Percentiles rank a stretch among this genome's conserved stretches.
These are phyloP conservation scores for Drosophila formosana DNA, from an alignment of 2,888 invertebrate genomes.

Conservation along the genomic window DNA sequence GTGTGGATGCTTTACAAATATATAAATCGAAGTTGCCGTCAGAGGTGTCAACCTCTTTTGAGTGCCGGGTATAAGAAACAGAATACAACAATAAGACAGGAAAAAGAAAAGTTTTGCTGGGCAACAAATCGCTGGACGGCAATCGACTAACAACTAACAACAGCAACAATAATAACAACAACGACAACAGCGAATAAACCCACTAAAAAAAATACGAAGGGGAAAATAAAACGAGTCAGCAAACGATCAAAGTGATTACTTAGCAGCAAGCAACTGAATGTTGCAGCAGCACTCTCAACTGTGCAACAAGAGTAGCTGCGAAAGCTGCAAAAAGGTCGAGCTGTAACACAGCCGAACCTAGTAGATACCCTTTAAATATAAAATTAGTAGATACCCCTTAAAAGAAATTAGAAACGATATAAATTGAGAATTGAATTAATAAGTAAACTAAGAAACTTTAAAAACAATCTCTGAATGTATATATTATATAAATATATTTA, in stretches of 20 bases:
- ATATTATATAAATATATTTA: too few species aligned
- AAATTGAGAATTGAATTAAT: too few species aligned
- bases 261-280: constrained; percentile 42
- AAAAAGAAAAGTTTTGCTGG: constrained; percentile 62
- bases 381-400: not conserved
- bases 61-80: constrained; percentile 1
- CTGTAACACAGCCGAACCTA: constrained; percentile 6
- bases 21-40: not conserved
- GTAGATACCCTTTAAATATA: constrained; percentile 1
- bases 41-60: not conserved
- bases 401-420: too few species aligned
- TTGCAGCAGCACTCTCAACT: constrained; percentile 19
- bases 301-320: constrained; percentile 15
- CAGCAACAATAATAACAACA: constrained; percentile 27
- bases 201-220: constrained; percentile 43
- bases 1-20: not conserved
- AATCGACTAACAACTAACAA: constrained; percentile 46
- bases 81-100: constrained; percentile 45
- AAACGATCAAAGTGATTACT: constrained; percentile 63
- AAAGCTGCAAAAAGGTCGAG: not conserved
- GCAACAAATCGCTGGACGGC: constrained; percentile 60
- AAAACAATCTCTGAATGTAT: too few species aligned
- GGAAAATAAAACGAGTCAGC: constrained; percentile 50
- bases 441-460: too few species aligned
- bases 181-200: constrained; percentile 58